phyloP scores from a whole-genome alignment of 2,113 vertebrate species.

The Pteruthius melanotis region DNA sequence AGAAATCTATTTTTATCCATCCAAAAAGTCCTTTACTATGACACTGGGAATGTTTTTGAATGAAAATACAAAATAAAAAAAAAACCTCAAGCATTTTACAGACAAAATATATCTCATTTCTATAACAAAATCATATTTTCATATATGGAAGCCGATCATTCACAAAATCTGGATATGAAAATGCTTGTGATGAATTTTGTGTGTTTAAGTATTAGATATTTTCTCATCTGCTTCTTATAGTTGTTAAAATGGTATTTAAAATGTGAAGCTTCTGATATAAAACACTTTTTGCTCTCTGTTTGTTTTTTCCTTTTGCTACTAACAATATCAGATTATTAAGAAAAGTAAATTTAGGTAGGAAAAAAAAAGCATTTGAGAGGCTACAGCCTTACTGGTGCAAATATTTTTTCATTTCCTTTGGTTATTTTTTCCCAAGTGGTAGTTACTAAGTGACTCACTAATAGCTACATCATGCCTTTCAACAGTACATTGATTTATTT shows the following conservation, averaged over 20 bases:
- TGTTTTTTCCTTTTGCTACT: not conserved
- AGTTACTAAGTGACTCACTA: conserved; percentile 14
- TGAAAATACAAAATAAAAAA: not conserved
- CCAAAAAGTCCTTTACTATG: not conserved
- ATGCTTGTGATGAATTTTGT: not conserved
- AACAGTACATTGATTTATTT: conserved; percentile 18
- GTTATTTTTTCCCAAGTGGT: not conserved
- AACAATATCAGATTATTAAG: not conserved
- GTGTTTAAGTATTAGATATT: not conserved
- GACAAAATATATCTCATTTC: not conserved
- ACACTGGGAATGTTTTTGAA: not conserved
- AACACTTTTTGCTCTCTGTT: not conserved
- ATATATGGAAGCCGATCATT: not conserved
- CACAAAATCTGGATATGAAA: not conserved
- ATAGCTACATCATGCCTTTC: not conserved
- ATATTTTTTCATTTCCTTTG: not conserved
- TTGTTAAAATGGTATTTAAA: not conserved
- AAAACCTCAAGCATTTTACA: not conserved
- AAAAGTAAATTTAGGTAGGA: not conserved
- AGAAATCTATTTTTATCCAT: not conserved
- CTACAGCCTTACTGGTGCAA: not conserved
- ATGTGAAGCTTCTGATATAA: not conserved
- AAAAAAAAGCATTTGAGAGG: not conserved
- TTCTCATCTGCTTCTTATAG: not conserved
- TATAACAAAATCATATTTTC: not conserved